phyloP scores from a whole-genome alignment of 2,797 vertebrate species.

The Parauchenoglanis ngamensis region DNA sequence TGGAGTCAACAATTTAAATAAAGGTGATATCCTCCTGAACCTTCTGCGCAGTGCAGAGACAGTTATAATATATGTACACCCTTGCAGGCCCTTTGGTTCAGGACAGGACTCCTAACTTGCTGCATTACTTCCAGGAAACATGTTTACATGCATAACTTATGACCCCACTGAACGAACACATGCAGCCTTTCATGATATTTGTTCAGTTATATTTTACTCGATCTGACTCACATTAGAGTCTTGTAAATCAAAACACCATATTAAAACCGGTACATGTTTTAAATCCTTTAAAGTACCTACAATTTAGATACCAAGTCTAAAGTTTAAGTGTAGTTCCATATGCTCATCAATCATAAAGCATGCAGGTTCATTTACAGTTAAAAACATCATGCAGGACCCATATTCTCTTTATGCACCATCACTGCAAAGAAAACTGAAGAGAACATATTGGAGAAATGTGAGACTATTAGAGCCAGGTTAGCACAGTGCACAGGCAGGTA shows the following conservation, averaged over 20 bases:
- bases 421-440: not conserved
- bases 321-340: not conserved
- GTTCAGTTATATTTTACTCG: not conserved
- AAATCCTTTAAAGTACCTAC: not conserved
- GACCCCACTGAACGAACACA: not conserved
- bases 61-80: not conserved
- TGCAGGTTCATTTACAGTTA: not conserved
- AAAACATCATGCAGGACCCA: not conserved
- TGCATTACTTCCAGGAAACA: not conserved
- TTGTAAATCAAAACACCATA: not conserved
- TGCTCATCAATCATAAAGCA: not conserved
- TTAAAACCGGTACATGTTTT: not conserved
- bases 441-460: not conserved
- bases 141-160: not conserved
- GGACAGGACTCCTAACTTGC: not conserved
- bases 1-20: not conserved
- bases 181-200: not conserved
- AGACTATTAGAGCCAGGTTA: not conserved
- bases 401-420: not conserved
- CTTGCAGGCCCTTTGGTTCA: not conserved
- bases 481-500: not conserved
- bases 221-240: not conserved
- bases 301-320: too few relatives aligned
- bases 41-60: not conserved
- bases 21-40: not conserved